These are phyloP conservation scores for Dryocosmus kuriphilus DNA, from an alignment of 2,888 invertebrate genomes.

Conservation along the genomic window DNA sequence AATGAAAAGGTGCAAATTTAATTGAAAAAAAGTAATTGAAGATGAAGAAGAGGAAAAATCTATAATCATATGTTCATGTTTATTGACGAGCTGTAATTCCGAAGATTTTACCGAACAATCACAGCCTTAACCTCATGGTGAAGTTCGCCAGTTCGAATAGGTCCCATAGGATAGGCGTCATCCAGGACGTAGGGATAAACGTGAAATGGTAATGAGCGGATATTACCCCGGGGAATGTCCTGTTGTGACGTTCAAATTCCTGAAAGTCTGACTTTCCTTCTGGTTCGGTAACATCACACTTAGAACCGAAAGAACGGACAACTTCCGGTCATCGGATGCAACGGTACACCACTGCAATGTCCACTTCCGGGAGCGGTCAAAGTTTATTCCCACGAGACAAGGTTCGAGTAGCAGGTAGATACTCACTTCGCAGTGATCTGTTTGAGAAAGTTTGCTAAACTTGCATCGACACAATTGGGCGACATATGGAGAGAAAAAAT, in stretches of 20 bases:
- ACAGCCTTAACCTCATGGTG: background rate
- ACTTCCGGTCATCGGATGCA: constrained; percentile 48
- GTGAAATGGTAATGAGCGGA: constrained; percentile 44
- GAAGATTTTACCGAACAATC: background rate
- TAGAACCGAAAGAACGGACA: constrained; percentile 42
- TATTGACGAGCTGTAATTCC: background rate
- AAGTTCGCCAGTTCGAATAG: background rate
- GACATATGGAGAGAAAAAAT: background rate
- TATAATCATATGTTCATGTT: background rate
- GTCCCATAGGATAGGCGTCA: background rate
- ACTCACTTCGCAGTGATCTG: constrained; percentile 14
- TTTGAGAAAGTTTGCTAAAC: constrained; percentile 3
- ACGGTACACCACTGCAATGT: constrained; percentile 43
- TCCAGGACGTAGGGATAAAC: background rate
- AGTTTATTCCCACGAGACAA: constrained; percentile 49
- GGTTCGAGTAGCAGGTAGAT: constrained; percentile 4
- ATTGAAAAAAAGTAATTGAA: background rate
- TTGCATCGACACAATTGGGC: background rate
- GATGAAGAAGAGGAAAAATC: background rate
- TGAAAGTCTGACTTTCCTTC: constrained; percentile 43
- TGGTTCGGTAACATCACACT: background rate
- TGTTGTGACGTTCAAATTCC: constrained; percentile 48
- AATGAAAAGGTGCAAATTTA: too few relatives aligned
- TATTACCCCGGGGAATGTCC: constrained; percentile 51
- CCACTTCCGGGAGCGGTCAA: constrained; percentile 48